These are phyloP conservation scores for Torymus tubicola DNA, from an alignment of 2,888 invertebrate species.

Conservation along the genomic window DNA sequence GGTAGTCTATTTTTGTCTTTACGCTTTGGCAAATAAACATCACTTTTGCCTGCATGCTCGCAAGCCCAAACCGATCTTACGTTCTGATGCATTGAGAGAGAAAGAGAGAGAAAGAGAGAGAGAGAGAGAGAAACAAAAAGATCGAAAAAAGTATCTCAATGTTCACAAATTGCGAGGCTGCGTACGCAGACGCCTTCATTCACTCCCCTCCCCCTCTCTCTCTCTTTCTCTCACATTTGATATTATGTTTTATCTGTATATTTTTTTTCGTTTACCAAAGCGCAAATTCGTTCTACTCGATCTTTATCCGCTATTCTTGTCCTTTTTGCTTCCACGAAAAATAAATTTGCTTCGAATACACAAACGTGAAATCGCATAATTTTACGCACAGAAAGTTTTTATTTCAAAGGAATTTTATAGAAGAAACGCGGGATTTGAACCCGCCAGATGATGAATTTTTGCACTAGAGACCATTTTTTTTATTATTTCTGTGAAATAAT, in stretches of 20 bases:
- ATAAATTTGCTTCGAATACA: no score
- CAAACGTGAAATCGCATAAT: no score
- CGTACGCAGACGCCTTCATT: background rate
- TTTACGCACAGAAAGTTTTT: no score
- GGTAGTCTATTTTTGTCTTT: background rate
- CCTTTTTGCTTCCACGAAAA: background rate
- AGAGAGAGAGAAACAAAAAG: no score
- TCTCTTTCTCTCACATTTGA: background rate
- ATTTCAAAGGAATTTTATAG: no score
- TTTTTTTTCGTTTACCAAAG: background rate
- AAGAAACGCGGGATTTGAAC: no score
- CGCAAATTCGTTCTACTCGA: background rate
- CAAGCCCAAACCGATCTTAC: background rate
- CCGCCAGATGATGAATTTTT: no score
- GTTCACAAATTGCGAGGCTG: constrained; percentile 13
- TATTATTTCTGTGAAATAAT: no score
- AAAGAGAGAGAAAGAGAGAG: no score
- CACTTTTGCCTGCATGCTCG: background rate
- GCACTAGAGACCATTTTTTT: no score
- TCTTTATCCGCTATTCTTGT: background rate
- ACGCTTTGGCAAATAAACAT: constrained; percentile 33
- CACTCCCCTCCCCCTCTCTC: background rate
- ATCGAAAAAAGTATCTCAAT: constrained; percentile 13
- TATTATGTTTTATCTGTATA: background rate
- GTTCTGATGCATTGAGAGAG: background rate